phyloP scores from a whole-genome alignment of 1,140 invertebrate genomes.

The Euura lappo region DNA sequence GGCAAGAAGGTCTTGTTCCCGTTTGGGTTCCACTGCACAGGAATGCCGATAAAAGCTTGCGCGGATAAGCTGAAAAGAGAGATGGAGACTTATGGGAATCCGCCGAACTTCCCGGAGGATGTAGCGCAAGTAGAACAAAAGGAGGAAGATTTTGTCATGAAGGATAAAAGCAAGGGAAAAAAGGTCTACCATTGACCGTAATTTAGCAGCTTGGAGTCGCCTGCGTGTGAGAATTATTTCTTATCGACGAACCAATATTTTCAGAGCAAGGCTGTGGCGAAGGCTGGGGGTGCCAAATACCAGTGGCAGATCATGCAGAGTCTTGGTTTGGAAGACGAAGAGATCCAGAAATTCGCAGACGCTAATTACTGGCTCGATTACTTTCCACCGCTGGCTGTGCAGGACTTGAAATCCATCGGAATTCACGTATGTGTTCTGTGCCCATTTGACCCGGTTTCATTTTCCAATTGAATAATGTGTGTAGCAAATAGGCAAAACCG shows the following conservation, averaged over 20 bases:
- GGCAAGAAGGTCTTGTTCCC: conserved; percentile 95
- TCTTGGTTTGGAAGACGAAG: conserved; percentile 86
- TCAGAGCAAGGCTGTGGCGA: conserved; percentile 95
- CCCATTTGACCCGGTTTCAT: neutral
- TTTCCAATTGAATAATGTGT: conserved; percentile 14
- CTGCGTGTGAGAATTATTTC: conserved; percentile 6
- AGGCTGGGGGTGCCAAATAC: conserved; percentile 87
- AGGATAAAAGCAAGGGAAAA: conserved; percentile 97
- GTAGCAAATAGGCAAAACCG: too few relatives aligned
- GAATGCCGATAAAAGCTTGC: conserved; percentile 97
- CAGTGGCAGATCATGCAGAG: conserved; percentile 99
- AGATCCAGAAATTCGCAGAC: conserved; percentile 94
- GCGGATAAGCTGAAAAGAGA: conserved; percentile 97
- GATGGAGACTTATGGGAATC: conserved; percentile 90
- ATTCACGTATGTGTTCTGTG: conserved; percentile 73
- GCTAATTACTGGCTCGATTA: conserved; percentile 92
- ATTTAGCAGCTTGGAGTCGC: neutral
- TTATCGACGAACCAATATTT: conserved; percentile 30
- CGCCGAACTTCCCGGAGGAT: conserved; percentile 86
- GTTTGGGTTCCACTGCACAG: conserved; percentile 99
- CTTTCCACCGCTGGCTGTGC: conserved; percentile 89
- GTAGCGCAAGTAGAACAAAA: conserved; percentile 60
- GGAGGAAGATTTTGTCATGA: conserved; percentile 70
- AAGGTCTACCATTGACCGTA: conserved; percentile 68
- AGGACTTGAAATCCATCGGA: conserved; percentile 89